phyloP scores from a whole-genome alignment of 2,888 invertebrate species.

The Drosophila merina region DNA sequence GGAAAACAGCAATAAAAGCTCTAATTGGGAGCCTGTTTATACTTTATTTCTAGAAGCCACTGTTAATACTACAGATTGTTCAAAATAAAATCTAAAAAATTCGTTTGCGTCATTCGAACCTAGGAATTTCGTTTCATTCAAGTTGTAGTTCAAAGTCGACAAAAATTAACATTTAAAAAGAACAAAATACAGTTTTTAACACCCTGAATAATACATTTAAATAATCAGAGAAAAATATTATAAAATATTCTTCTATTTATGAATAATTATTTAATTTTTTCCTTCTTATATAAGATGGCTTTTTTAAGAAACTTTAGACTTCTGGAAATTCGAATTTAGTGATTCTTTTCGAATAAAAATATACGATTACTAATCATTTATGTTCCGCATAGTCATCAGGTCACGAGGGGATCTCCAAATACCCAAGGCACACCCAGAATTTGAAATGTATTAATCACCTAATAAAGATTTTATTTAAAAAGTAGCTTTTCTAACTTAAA shows the following conservation, averaged over 20 bases:
- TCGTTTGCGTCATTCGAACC: constrained; percentile 15
- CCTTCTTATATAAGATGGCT: not conserved
- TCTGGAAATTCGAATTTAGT: not conserved
- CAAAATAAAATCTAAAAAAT: not conserved
- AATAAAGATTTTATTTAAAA: too few species aligned
- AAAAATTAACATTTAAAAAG: constrained; percentile 2
- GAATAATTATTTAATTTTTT: not conserved
- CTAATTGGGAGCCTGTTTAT: too few species aligned
- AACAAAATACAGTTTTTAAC: not conserved
- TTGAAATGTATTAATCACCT: not conserved
- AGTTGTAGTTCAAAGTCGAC: constrained; percentile 19
- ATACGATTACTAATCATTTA: not conserved
- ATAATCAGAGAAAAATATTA: not conserved
- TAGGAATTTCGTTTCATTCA: constrained; percentile 17
- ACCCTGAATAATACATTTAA: not conserved
- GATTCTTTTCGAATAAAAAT: not conserved
- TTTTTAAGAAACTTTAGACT: too few species aligned
- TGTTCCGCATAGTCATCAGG: not conserved
- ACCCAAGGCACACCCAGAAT: not conserved
- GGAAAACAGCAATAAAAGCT: too few species aligned
- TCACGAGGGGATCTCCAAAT: not conserved
- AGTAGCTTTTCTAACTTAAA: not conserved
- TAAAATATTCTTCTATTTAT: not conserved
- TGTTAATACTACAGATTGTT: not conserved
- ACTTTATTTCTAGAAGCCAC: not conserved